Conservation (phyloP, 2,113 vertebrate genomes). For the Sander lucioperca region DNA sequence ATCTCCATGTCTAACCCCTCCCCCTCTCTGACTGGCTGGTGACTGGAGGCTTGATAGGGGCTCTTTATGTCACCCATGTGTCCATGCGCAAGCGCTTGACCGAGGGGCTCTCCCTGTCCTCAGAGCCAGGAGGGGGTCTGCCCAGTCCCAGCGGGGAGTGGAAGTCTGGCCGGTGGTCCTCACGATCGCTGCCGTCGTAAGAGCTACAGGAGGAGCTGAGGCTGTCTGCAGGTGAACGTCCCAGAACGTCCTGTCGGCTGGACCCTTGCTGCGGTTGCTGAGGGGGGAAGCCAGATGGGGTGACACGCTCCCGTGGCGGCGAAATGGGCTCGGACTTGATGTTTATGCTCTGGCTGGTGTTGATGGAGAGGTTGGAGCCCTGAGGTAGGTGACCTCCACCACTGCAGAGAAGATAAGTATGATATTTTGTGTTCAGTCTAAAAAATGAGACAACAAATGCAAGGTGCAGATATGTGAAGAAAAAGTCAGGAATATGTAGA, state of each 20-base stretch:
- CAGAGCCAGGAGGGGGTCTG: slow-evolving; percentile 86
- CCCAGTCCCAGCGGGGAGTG: slow-evolving; percentile 92
- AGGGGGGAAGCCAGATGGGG: slow-evolving; percentile 90
- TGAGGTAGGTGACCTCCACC: slow-evolving; percentile 96
- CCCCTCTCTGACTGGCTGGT: slow-evolving; percentile 68
- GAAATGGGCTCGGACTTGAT: slow-evolving; percentile 99
- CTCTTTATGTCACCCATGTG: slow-evolving; percentile 96
- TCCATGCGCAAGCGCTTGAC: slow-evolving; percentile 99
- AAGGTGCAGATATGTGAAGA: slow-evolving; percentile 24
- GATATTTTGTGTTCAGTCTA: slow-evolving; percentile 26
- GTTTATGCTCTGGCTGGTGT: slow-evolving; percentile 96
- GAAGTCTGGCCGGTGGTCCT: slow-evolving; percentile 94
- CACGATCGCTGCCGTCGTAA: slow-evolving; percentile 96
- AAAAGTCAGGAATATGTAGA: slow-evolving; percentile 53
- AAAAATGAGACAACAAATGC: slow-evolving; percentile 33
- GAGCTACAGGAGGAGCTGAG: slow-evolving; percentile 99
- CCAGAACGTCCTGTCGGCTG: slow-evolving; percentile 91
- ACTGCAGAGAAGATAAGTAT: slow-evolving; percentile 77
- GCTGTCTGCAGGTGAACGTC: slow-evolving; percentile 96
- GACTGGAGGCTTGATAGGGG: slow-evolving; percentile 63
- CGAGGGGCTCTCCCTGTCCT: slow-evolving; percentile 93
- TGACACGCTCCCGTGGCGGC: slow-evolving; percentile 94
- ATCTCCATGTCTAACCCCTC: slow-evolving; percentile 69
- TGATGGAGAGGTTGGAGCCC: slow-evolving; percentile 95
- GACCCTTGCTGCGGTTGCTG: slow-evolving; percentile 85